Conservation (phyloP, 2,888 invertebrate genomes). For the Drosophila paucipuncta region DNA sequence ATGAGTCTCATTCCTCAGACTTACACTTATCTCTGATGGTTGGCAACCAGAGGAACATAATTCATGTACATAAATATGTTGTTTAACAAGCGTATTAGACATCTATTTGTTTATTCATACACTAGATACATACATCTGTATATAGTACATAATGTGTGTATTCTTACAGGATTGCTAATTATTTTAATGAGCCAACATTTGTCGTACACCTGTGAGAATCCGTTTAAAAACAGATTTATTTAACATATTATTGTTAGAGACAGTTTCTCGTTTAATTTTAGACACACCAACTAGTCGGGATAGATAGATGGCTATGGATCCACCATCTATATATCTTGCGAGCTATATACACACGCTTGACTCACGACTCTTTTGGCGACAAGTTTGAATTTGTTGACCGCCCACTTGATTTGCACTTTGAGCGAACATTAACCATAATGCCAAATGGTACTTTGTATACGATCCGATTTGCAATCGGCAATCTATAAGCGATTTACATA, state of each 20-base stretch:
- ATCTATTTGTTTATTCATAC: conserved; percentile 16
- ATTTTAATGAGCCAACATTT: conserved; percentile 78
- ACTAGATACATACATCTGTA: not conserved
- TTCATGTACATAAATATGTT: conserved; percentile 32
- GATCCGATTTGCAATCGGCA: conserved; percentile 20
- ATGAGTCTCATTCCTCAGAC: not conserved
- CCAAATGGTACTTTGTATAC: conserved; percentile 20
- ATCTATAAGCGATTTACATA: conserved; percentile 53
- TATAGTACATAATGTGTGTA: conserved; percentile 2
- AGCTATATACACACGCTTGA: conserved; percentile 14
- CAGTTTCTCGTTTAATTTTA: conserved; percentile 67
- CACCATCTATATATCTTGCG: not conserved
- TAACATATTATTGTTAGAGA: conserved; percentile 55
- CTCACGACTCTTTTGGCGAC: conserved; percentile 25
- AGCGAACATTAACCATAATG: conserved; percentile 37
- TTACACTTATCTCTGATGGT: conserved; percentile 25
- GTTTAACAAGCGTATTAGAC: conserved; percentile 63
- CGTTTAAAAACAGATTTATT: conserved; percentile 79
- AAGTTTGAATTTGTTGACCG: conserved; percentile 33
- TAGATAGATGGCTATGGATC: conserved; percentile 13
- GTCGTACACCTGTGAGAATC: conserved; percentile 72
- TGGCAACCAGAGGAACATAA: conserved; percentile 36
- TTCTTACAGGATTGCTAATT: conserved; percentile 62
- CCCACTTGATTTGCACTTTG: conserved; percentile 41
- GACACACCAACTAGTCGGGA: conserved; percentile 47